Evolutionary conservation across 2,888 invertebrate species (phyloP), one percentile per base, ranked within the genome.

Genomic region (Lepidocyrtinus sp.): DNA sequence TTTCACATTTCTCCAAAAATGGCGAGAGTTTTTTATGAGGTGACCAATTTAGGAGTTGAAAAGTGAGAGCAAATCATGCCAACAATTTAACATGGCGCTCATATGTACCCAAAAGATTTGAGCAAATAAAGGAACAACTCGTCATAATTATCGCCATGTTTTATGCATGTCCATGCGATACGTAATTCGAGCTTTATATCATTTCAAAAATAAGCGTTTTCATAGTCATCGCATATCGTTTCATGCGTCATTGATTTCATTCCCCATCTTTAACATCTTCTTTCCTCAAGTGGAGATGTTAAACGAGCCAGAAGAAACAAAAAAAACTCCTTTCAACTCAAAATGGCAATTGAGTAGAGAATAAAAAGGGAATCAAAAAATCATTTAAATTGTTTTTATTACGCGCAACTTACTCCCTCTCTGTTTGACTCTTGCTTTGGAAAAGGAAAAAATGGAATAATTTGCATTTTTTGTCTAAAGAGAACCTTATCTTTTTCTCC

Each of bases 1-100:
- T 75, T 75, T 75, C 75, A 68, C 75, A 75, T 68, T 67, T 67
- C 25, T 67, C 75, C 75, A 75, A 75, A 75, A 75, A 75, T 75
- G 75, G 75, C 45, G 12, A 36, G 12, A 68, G 26, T 36, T 68
- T 75, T 74, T 50, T 61, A 65, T 74, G 67, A 67, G 59, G 24
- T 19, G 3, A 21, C 62, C 15, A 62, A 62, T 62, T 62, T 62
- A 24, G 62, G 24, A 5, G 9, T 55, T 2, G 55, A 68, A 68
- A 68, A 68, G 68, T 68, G 68, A 68, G 68, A 50, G 68, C 68
- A 68, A 12, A 50, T 24, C 46, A 50, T 19, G 61, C 46, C 50
- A 68, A 46, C 64, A 64, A 2, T 24, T 17, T 55, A 55, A 68
- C 46, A 24, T 68, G 46, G 5, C 59, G 27, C 59, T 26, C 17